Evolutionary conservation across 2,113 vertebrate genomes (phyloP).

Genomic region (Bubo blakistoni): DNA sequence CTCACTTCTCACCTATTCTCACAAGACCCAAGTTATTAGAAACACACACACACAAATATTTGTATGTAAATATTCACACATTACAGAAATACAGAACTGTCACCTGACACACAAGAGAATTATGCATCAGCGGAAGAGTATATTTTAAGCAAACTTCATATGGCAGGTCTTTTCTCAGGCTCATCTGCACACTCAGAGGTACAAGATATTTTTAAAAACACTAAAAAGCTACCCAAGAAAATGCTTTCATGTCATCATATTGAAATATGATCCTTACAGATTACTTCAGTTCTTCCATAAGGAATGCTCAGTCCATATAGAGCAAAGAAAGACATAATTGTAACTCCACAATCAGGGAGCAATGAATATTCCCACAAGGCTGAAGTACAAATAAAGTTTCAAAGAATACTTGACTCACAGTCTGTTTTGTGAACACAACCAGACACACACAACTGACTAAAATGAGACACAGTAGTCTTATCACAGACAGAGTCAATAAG

Average conservation of each 20-base stretch:
- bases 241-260: neutral
- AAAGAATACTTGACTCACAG: neutral
- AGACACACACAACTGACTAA: neutral
- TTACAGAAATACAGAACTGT: neutral
- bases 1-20: neutral
- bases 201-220: neutral
- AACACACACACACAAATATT: neutral
- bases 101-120: neutral
- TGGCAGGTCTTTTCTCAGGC: neutral
- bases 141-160: neutral
- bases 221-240: neutral
- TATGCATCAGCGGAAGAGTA: accelerated
- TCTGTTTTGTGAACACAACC: neutral
- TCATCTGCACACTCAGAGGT: neutral
- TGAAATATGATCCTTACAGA: neutral
- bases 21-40: neutral
- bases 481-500: neutral
- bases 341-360: neutral
- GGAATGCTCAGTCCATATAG: neutral
- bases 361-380: neutral
- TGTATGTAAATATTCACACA: neutral
- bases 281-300: neutral
- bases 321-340: neutral
- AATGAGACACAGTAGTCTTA: neutral
- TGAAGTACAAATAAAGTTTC: neutral